Base-by-base conservation (phyloP, 2,113 vertebrate species). In the Catharus bicknelli region DNA sequence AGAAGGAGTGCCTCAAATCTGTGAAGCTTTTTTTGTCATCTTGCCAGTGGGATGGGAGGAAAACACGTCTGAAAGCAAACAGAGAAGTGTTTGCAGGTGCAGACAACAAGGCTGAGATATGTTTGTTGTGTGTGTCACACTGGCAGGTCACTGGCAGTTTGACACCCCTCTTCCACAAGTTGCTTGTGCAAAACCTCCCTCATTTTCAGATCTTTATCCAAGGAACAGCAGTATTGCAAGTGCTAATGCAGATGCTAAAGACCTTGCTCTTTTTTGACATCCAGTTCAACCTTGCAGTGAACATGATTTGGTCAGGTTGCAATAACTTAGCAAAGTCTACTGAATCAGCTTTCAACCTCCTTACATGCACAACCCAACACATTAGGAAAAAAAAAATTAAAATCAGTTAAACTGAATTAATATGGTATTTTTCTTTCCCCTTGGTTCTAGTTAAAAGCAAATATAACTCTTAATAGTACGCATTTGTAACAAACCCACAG, bases 61-160 rank as follows among this genome's bases (percentile, higher is more conserved):
- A 94, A 96, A 95, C 63, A 90, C 45, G 43, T 66, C 85, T 95
- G 81, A 76, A 94, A 92, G 81, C 53, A 95, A 91, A 83, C 53
- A 78, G 68, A 76, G 70, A 89, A 63, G 48, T 27, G 83, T 84
- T 94, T 73, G 34, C 83, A 76, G 59, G 47, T 81, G 80, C 82
- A 96, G 90, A 61, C 86, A 80, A 70, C 58, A 27, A 64, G 69
- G 42, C 29, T 70, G 55, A 42, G 69, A 77, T 77, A 8, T 10
- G 83, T 57, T 83, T 20, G 86, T 22, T 69, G 29, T 16, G 13
- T 69, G 83, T 88, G 77, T 82, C 64, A 67, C 95, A 69, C 45
- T 29, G 62, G n/a, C 7, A 64, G 20, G 51, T 84, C 78, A 38
- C 27, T 58, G 80, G 25, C 62, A 77, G 55, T 30, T 5, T 75